Conservation (phyloP, 2,797 vertebrate genomes). For the Notoglanidium macrostoma region DNA sequence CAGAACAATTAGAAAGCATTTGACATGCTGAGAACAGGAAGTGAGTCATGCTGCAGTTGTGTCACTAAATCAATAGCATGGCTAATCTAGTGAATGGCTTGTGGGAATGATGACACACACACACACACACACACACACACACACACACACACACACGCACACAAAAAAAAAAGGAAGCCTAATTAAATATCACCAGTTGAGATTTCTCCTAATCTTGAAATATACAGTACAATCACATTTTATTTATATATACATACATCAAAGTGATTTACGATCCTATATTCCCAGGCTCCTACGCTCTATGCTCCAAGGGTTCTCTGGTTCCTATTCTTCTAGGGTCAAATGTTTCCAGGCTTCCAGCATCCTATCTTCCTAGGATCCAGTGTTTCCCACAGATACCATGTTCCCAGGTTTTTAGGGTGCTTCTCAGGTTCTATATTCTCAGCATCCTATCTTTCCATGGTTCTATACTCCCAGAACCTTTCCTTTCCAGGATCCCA, state of each 20-base stretch:
- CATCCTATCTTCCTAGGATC: neutral
- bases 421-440: neutral
- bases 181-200: neutral
- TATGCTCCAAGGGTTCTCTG: neutral
- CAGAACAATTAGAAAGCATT: slow-evolving; percentile 50
- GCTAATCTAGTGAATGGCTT: slow-evolving; percentile 47
- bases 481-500: neutral
- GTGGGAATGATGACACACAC: slow-evolving; percentile 21
- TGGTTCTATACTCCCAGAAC: neutral
- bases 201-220: neutral
- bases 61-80: slow-evolving; percentile 54
- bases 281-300: neutral
- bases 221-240: neutral
- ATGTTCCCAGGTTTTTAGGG: neutral
- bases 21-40: slow-evolving; percentile 34
- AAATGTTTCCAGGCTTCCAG: neutral
- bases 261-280: neutral
- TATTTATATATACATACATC: neutral
- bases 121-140: slow-evolving; percentile 17
- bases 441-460: neutral
- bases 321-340: neutral
- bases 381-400: neutral
- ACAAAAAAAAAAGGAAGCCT: neutral
- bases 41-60: slow-evolving; percentile 39
- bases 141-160: slow-evolving; percentile 15